Conservation (phyloP, 2,888 invertebrate species). For the Hyppa rectilinea region DNA sequence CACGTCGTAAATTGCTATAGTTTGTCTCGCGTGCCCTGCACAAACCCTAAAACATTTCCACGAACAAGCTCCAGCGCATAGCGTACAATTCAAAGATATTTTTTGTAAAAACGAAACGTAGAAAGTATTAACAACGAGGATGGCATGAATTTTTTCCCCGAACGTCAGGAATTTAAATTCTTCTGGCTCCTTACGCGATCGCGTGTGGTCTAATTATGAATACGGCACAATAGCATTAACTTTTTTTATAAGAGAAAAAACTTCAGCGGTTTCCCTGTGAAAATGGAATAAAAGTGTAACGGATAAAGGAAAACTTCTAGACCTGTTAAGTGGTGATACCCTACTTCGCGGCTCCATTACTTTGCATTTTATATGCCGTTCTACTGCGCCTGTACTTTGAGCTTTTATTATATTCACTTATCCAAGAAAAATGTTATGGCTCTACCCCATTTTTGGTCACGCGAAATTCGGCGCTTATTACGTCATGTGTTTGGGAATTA, state of each 20-base stretch:
- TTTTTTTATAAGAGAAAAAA: conserved; percentile 72
- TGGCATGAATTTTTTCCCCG: conserved; percentile 87
- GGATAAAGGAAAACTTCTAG: conserved; percentile 80
- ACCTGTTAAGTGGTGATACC: conserved; percentile 79
- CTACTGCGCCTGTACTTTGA: conserved; percentile 71
- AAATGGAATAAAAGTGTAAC: conserved; percentile 79
- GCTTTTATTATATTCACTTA: conserved; percentile 69
- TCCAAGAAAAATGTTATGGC: conserved; percentile 66
- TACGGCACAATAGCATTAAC: conserved; percentile 77
- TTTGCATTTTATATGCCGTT: conserved; percentile 78
- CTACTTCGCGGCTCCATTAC: conserved; percentile 76
- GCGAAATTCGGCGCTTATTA: conserved; percentile 63
- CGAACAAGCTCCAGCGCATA: conserved; percentile 83
- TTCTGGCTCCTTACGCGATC: conserved; percentile 83
- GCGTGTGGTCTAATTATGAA: conserved; percentile 90
- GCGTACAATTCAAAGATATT: conserved; percentile 85
- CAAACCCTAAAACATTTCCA: conserved; percentile 78
- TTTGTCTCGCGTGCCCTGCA: conserved; percentile 78
- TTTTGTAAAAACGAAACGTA: conserved; percentile 84
- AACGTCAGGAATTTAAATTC: conserved; percentile 87
- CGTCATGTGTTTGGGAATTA: conserved; percentile 49
- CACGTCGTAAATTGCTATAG: conserved; percentile 86
- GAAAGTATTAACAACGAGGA: conserved; percentile 84
- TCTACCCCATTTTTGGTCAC: conserved; percentile 67
- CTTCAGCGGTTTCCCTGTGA: conserved; percentile 75